These are phyloP conservation scores for Tragelaphus buxtoni DNA, from an alignment of 2,113 vertebrate genomes.

Conservation along the genomic window DNA sequence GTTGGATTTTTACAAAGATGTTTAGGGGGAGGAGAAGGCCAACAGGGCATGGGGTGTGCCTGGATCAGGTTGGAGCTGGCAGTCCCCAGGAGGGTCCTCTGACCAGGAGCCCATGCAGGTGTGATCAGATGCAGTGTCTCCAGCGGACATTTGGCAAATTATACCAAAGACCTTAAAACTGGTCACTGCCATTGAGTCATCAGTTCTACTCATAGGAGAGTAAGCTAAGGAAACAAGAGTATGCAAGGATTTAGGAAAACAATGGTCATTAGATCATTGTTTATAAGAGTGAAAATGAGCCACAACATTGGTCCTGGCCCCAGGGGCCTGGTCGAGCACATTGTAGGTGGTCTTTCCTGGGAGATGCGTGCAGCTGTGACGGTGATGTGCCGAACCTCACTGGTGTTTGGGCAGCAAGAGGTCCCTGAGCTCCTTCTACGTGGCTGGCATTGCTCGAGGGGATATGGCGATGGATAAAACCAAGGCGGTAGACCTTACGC, in stretches of 20 bases:
- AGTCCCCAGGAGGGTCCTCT: neutral
- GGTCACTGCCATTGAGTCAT: neutral
- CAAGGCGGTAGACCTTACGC: fast-evolving
- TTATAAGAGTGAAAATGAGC: neutral
- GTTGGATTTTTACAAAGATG: neutral
- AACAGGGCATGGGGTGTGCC: neutral
- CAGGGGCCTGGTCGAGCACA: fast-evolving
- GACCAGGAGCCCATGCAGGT: neutral
- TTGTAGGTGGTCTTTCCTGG: fast-evolving
- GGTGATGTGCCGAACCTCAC: fast-evolving
- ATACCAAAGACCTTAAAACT: neutral
- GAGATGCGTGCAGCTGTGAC: fast-evolving
- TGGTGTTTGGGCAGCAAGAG: neutral
- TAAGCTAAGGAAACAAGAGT: neutral
- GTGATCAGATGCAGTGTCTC: neutral
- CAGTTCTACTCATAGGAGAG: neutral
- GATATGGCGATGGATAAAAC: fast-evolving
- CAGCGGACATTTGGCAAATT: neutral
- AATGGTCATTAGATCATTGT: neutral
- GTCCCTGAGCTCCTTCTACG: neutral
- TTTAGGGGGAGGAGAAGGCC: neutral
- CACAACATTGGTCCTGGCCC: neutral
- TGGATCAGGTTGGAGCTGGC: neutral
- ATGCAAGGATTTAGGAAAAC: neutral
- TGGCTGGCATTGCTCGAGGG: neutral